Percentiles rank a stretch among this genome's conserved stretches.
phyloP scores from a whole-genome alignment of 2,888 invertebrate genomes.

The Harpalus rubripes region DNA sequence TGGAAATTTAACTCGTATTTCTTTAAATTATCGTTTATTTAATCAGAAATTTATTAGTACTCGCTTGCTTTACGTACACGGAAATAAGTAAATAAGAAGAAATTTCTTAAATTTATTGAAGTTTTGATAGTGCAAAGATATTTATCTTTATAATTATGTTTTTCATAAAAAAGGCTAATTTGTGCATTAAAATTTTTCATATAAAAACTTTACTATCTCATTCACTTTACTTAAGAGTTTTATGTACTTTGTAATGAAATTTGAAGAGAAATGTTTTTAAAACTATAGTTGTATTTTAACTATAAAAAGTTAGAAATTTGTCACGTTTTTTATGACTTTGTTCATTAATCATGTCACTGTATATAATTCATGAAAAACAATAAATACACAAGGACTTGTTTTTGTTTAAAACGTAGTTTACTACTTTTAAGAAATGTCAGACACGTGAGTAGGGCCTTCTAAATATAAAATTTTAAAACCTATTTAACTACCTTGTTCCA shows the following conservation, averaged over 20 bases:
- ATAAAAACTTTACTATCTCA: background rate
- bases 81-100: background rate
- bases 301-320: conserved; percentile 22
- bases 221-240: background rate
- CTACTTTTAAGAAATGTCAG: background rate
- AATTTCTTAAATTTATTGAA: conserved; percentile 16
- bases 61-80: background rate
- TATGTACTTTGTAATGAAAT: background rate
- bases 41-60: conserved; percentile 44
- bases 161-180: background rate
- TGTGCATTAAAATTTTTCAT: background rate
- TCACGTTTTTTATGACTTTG: conserved; percentile 6
- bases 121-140: background rate
- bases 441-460: no score
- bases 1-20: conserved; percentile 21
- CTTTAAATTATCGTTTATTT: conserved; percentile 43
- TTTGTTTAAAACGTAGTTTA: background rate
- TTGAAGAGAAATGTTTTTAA: background rate
- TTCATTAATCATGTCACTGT: conserved; percentile 13
- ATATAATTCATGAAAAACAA: background rate
- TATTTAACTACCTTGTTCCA: no score
- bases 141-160: conserved; percentile 2
- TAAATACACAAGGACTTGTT: background rate
- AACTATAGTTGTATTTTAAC: background rate
- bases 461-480: no score